Base-by-base conservation (phyloP, 2,888 invertebrate species). In the Euzophera pinguis region DNA sequence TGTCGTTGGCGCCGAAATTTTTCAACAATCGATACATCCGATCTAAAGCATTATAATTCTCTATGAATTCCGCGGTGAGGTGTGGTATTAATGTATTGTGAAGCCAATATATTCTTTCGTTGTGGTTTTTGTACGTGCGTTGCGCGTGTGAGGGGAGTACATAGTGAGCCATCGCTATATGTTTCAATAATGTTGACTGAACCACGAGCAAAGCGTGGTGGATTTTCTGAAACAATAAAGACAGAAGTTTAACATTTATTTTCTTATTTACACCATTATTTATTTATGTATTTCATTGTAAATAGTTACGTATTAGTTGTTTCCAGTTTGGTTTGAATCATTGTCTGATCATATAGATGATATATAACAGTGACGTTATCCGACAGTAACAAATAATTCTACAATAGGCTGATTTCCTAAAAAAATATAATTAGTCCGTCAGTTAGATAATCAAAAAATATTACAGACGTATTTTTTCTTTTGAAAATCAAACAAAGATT, bases 121-220 rank as follows among this genome's bases (percentile, higher is more conserved):
- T 90, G 63, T 85, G 82, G 42, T 90, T 87, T 34, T 73, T 84
- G 68, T 84, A 86, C 0, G 78, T 37, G 1, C 69, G 74, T 7
- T 69, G 73, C 0, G 71, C 66, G 0, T 76, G 72, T 0, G 52
- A 27, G 0, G 78, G 57, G 0, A 80, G 84, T 1, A 78, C 64
- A 50, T 66, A 80, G 52, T 91, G 91, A 0, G 75, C 81, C 74
- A 90, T 73, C 0, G 90, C 89, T 0, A 90, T 67, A 54, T 86
- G 82, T 56, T 89, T 90, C 0, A 91, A 60, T 0, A 91, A 57
- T 0, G 84, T 81, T 0, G 91, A 91, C 50, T 91, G 91, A 0
- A 91, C 79, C 0, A 91, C 87, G 14, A 91, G 62, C 59, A 83
- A 90, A 0, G 85, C 84, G 67, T 90, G 88, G 54, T 91, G 89